A percentile compares a stretch with the other conserved stretches of the same genome.
Conservation (phyloP, 1,140 invertebrate genomes). For the Lepidotrigona ventralis region DNA sequence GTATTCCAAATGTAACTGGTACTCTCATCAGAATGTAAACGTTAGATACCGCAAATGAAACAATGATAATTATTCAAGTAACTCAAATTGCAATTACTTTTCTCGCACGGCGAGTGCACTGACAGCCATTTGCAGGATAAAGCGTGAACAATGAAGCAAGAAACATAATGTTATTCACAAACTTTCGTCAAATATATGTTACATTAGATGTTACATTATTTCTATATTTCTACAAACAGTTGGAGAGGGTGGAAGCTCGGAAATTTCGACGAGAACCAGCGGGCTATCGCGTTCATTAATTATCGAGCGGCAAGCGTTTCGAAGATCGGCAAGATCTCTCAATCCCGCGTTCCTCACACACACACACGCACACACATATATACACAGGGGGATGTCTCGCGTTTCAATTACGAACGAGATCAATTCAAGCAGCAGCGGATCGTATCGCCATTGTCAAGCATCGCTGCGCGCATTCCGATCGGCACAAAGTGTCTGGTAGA, state of each 20-base stretch:
- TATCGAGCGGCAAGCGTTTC: background rate
- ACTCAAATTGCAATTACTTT: no score
- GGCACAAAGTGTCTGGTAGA: slow-evolving; percentile 30
- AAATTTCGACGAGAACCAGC: background rate
- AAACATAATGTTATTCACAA: background rate
- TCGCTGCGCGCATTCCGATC: slow-evolving; percentile 14
- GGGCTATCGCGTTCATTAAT: slow-evolving; percentile 11
- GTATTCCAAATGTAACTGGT: no score
- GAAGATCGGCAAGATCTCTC: background rate
- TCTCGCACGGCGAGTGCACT: no score
- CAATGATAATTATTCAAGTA: no score
- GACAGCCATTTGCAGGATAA: no score
- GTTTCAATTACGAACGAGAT: slow-evolving; percentile 41
- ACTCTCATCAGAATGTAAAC: no score
- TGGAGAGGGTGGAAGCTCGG: background rate
- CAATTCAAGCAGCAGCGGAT: slow-evolving; percentile 22
- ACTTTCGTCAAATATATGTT: background rate
- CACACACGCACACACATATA: no score
- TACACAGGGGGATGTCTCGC: background rate
- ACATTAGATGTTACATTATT: background rate
- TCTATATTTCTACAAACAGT: background rate
- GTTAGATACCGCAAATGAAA: no score
- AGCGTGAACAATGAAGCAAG: background rate
- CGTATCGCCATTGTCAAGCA: slow-evolving; percentile 27
- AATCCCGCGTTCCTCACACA: background rate